Evolutionary conservation across 2,113 vertebrate species (phyloP), one percentile per base, ranked within the genome.

Genomic region (Nothoprocta perdicaria): DNA sequence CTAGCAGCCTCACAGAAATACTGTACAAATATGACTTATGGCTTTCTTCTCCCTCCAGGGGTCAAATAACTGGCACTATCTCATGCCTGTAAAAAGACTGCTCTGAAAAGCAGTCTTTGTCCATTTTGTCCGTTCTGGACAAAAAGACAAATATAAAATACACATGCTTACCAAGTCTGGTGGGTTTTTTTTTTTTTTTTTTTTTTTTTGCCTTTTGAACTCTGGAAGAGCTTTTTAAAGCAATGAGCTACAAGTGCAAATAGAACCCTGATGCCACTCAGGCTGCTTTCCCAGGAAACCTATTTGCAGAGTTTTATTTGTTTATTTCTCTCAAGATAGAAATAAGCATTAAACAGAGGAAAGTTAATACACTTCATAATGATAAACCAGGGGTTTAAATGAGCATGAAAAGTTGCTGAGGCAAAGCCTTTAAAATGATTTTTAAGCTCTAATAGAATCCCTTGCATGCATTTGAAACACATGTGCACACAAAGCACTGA

Each of bases 241-340:
- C 60, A 68, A 80, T 58, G 66, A 84, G 57, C 80, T 87, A 2
- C 3, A 69, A 94, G 61, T 75, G 58, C 43, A 94, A 90, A 92
- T 0, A 10, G 87, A 61, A 58, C 27, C 27, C 68, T 81, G 74
- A 75, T 65, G 80, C 61, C 15, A n/a, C 66, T 80, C 86, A 46
- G 78, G 52, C 75, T 94, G 84, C 72, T 66, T 95, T 93, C 95
- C 93, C 92, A 84, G 86, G 92, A 87, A 88, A 93, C 14, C 23
- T 27, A 67, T 86, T 95, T 81, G 74, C 58, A 63, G 95, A 94
- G 13, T 85, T 77, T 50, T 87, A 92, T 96, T 92, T 84, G 61
- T 90, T 94, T 95, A 88, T 95, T 93, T 96, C 82, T 93, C 95
- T 94, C 94, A 89, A 67, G 84, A 93, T 45, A 69, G 93, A 96